Base-by-base conservation (phyloP, 2,888 invertebrate species). In the Agrotis ipsilon region DNA sequence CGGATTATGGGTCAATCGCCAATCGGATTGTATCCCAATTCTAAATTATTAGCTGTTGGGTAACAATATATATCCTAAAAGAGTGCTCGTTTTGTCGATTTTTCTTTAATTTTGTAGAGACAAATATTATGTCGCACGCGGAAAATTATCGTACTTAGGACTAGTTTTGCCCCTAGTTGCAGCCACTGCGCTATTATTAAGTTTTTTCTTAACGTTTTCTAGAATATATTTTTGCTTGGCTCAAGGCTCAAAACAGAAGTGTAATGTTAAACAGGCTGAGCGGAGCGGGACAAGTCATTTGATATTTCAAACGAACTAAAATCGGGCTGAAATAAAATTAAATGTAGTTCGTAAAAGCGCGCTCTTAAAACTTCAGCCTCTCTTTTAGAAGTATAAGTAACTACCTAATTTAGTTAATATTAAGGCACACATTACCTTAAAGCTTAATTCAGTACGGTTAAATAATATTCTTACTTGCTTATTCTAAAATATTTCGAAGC, bases 401-500 rank as follows among this genome's bases (percentile, higher is more conserved):
- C 3, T 18, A 19, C 3, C 0, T 27, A 54, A 4, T 27, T 27
- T 27, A 72, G 13, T 61, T 51, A 45, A 72, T 18, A 49, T 77
- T 24, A 49, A 51, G 54, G 39, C 59, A 5, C 55, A 43, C 19
- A 62, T 21, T 24, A 61, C 55, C 21, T 75, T 59, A 27, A 60
- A 61, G 13, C 13, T 43, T 48, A 61, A 57, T 65, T 24, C 52
- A 61, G 7, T n/a, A 24, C 18, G 19, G 11, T 16, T 45, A 39
- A 39, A 49, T 73, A 60, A 79, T 39, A 61, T 16, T 62, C 48
- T 73, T 61, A 60, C 39, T 59, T 49, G 18, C 16, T 51, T 49
- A 58, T 45, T 66, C 52, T 24, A 49, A 67, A 39, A 76, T 49
- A 59, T 48, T 73, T n/a, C 80, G 11, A 66, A 62, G 57, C 45